phyloP scores from a whole-genome alignment of 1,140 invertebrate species.

The Drosophila aff. region DNA sequence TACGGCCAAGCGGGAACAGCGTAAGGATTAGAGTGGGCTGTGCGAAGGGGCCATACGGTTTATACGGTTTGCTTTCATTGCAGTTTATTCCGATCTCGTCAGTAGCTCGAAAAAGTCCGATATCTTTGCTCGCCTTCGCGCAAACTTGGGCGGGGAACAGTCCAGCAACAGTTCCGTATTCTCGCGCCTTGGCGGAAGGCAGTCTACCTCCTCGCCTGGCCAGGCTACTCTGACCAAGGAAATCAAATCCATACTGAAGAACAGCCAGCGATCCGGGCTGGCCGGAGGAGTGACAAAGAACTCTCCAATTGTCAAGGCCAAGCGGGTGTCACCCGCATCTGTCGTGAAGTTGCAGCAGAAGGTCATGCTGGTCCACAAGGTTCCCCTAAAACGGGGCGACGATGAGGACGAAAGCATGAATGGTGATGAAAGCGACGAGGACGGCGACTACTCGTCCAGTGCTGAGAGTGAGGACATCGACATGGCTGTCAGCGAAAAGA shows the following conservation, averaged over 20 bases:
- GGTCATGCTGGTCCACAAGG: constrained; percentile 25
- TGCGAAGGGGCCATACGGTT: no score
- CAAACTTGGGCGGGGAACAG: constrained; percentile 3
- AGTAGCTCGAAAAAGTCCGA: no score
- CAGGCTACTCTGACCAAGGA: constrained; percentile 59
- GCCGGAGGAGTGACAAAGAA: constrained; percentile 42
- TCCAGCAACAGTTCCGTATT: constrained; percentile 65
- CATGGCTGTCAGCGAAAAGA: constrained; percentile 52
- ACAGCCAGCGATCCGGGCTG: constrained; percentile 47
- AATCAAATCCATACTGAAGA: constrained; percentile 83
- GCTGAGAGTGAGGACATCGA: neutral
- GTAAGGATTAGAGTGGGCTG: no score
- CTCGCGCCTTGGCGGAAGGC: constrained; percentile 49
- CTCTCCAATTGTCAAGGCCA: constrained; percentile 73
- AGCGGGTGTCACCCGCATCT: constrained; percentile 44
- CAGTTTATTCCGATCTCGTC: no score
- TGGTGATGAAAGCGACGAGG: constrained; percentile 12
- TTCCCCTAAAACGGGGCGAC: no score
- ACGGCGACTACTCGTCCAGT: constrained; percentile 37
- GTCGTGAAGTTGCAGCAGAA: constrained; percentile 61
- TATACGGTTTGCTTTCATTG: no score
- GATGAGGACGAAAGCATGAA: no score
- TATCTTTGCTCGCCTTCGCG: no score
- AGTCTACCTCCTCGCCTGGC: constrained; percentile 5
- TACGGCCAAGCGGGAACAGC: constrained; percentile 30